Conservation (phyloP, 2,888 invertebrate genomes). For the Tolmerus cingulatus region DNA sequence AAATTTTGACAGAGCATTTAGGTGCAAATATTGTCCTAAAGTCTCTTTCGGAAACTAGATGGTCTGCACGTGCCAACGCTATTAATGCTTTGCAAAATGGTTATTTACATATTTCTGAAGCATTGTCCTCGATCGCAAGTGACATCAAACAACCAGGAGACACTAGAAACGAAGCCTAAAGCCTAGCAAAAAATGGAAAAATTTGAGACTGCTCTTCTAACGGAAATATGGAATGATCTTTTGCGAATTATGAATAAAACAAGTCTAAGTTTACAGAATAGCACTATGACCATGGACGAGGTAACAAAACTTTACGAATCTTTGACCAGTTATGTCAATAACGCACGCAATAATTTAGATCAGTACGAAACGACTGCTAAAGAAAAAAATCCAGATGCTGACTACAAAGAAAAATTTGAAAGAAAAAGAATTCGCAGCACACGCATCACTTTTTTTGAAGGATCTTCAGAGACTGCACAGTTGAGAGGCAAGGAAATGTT, state of each 20-base stretch:
- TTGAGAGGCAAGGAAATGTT: not conserved
- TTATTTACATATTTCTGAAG: no score
- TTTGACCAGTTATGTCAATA: not conserved
- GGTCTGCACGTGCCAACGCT: no score
- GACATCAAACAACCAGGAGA: no score
- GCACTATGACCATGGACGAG: not conserved
- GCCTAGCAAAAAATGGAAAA: constrained; percentile 5
- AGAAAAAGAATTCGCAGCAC: not conserved
- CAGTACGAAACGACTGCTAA: not conserved
- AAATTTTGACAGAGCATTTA: no score
- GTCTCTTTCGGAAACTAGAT: no score
- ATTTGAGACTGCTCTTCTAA: not conserved
- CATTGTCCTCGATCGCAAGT: no score
- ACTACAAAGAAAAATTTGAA: not conserved
- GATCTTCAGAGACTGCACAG: not conserved
- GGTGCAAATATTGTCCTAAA: no score
- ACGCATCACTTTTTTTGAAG: not conserved
- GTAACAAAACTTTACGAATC: not conserved
- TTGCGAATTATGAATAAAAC: not conserved
- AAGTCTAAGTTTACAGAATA: not conserved
- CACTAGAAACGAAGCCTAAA: not conserved
- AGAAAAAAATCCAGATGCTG: not conserved
- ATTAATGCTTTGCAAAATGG: no score
- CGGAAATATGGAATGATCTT: not conserved
- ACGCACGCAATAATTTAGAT: not conserved